A percentile compares a stretch with the other conserved stretches of the same genome.
phyloP scores from a whole-genome alignment of 2,888 invertebrate species.

The Drosophila lutescens region DNA sequence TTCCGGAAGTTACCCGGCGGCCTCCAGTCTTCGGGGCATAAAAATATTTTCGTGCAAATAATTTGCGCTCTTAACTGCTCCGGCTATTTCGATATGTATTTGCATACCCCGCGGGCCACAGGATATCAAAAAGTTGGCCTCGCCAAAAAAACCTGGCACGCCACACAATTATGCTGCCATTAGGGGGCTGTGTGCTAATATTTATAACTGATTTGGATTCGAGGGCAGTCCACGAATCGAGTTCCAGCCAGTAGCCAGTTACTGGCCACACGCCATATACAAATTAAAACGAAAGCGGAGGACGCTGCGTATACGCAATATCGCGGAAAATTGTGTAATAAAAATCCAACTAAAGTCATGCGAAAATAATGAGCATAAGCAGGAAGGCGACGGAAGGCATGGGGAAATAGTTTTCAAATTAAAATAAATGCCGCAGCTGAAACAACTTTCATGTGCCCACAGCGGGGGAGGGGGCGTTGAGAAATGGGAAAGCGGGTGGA shows the following conservation, averaged over 20 bases:
- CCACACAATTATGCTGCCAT: conserved; percentile 72
- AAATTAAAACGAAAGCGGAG: conserved; percentile 69
- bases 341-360: conserved; percentile 75
- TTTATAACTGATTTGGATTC: conserved; percentile 60
- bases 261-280: conserved; percentile 61
- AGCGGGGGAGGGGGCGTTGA: conserved; percentile 14
- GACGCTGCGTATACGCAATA: conserved; percentile 73
- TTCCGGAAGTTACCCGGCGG: conserved; percentile 63
- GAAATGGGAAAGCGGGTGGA: conserved; percentile 2
- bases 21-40: conserved; percentile 41
- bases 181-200: conserved; percentile 59
- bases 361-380: conserved; percentile 73
- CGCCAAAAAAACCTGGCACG: conserved; percentile 15
- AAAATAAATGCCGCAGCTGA: conserved; percentile 77
- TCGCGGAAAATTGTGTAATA: conserved; percentile 64
- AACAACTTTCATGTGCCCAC: conserved; percentile 71
- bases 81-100: conserved; percentile 66
- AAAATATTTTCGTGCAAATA: conserved; percentile 78
- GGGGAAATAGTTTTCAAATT: conserved; percentile 79
- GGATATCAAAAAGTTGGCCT: conserved; percentile 35
- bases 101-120: conserved; percentile 19
- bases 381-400: conserved; percentile 18
- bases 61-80: conserved; percentile 72
- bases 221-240: conserved; percentile 2
- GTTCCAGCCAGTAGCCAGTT: background rate